A percentile compares a stretch with the other conserved stretches of the same genome.
Evolutionary conservation across 92 coral and sea anemone genomes (phyloP).

Genomic region (Porites evermanni): DNA sequence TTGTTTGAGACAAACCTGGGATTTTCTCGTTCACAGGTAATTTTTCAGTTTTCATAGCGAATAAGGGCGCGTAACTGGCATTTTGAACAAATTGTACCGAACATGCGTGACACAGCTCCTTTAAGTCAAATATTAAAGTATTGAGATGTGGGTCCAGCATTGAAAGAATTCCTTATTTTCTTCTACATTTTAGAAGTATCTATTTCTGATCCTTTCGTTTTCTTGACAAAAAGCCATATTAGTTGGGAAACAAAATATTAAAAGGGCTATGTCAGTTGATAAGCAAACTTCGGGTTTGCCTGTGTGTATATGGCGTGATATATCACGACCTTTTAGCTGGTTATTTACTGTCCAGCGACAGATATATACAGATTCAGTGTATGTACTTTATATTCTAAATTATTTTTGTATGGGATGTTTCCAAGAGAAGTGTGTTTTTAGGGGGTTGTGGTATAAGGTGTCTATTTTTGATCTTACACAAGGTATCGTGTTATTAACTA

Average conservation of each 20-base stretch:
- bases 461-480: background rate
- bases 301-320: background rate
- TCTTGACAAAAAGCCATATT: conserved; percentile 3
- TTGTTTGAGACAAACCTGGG: no score
- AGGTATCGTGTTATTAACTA: background rate
- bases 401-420: conserved; percentile 48
- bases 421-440: conserved; percentile 13
- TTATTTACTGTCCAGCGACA: conserved; percentile 3
- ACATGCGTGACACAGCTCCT: background rate
- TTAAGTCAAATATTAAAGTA: no score
- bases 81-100: no score
- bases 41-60: no score
- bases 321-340: background rate
- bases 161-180: no score
- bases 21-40: no score
- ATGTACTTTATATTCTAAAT: conserved; percentile 27
- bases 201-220: background rate
- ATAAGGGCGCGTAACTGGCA: background rate
- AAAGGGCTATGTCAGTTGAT: background rate
- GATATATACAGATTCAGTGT: conserved; percentile 12
- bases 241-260: background rate
- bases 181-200: background rate
- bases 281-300: background rate
- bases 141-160: no score
- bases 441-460: conserved; percentile 29